phyloP scores from a whole-genome alignment of 2,797 vertebrate genomes.

The Hydrocynus forskahlii region DNA sequence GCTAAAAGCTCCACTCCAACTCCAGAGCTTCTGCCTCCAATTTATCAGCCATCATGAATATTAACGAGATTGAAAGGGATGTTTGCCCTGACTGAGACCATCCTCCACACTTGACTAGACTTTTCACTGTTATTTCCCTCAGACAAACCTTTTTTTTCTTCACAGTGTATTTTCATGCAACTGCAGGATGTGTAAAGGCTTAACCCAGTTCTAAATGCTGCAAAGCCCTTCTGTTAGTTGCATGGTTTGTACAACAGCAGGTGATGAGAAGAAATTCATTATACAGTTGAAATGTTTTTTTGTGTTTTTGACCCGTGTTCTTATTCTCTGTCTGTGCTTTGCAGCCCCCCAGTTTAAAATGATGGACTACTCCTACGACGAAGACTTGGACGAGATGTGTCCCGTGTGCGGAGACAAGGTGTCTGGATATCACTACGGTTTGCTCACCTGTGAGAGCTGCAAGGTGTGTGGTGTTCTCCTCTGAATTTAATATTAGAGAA shows the following conservation, averaged over 20 bases:
- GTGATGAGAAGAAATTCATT: conserved; percentile 42
- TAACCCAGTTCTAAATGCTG: background rate
- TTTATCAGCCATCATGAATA: conserved; percentile 77
- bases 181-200: conserved; percentile 16
- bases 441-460: conserved; percentile 99
- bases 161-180: conserved; percentile 23
- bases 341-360: conserved; percentile 97
- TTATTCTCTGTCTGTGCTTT: background rate
- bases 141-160: conserved; percentile 25
- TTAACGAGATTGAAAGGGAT: conserved; percentile 75
- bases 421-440: conserved; percentile 98
- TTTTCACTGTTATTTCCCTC: conserved; percentile 30
- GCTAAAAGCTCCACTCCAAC: conserved; percentile 74
- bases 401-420: conserved; percentile 99
- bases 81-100: conserved; percentile 62
- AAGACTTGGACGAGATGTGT: conserved; percentile 97
- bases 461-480: conserved; percentile 81
- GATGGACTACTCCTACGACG: conserved; percentile 99
- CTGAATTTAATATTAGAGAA: background rate
- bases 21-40: conserved; percentile 74
- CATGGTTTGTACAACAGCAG: conserved; percentile 55
- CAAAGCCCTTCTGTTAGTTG: background rate
- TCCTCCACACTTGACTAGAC: conserved; percentile 51
- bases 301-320: background rate
- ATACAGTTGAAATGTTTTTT: background rate